Evolutionary conservation across 2,113 vertebrate genomes (phyloP).

Genomic region (Ictalurus furcatus): DNA sequence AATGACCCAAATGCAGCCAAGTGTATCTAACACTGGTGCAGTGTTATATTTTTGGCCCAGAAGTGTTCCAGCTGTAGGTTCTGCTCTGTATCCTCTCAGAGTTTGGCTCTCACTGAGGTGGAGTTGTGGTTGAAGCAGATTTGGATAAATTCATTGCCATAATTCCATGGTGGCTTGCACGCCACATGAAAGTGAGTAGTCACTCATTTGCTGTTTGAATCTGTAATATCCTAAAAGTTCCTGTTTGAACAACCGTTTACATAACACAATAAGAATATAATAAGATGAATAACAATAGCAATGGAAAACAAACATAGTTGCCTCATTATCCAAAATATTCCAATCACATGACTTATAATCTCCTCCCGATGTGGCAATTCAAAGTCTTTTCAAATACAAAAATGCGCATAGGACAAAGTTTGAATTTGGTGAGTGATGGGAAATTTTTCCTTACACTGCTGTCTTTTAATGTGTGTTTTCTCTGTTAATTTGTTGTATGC

Average conservation of each 20-base stretch:
- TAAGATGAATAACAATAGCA: background rate
- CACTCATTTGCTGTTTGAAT: background rate
- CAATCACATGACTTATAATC: background rate
- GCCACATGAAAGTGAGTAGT: background rate
- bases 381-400: background rate
- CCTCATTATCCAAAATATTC: background rate
- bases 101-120: background rate
- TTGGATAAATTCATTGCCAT: constrained; percentile 8
- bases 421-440: background rate
- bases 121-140: background rate
- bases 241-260: background rate
- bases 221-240: background rate
- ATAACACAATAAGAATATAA: background rate
- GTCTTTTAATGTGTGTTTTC: background rate
- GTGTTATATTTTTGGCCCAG: constrained; percentile 10
- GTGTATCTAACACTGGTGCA: constrained; percentile 10
- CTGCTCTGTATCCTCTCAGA: constrained; percentile 13
- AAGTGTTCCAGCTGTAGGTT: constrained; percentile 17
- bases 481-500: background rate
- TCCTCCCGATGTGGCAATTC: background rate
- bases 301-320: background rate
- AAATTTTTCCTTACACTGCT: background rate
- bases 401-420: background rate
- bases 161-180: background rate
- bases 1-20: constrained; percentile 18